Percentiles rank a stretch among this genome's conserved stretches.
Evolutionary conservation across 2,797 vertebrate species (phyloP).

Genomic region (Mormyrus proboscirostris): DNA sequence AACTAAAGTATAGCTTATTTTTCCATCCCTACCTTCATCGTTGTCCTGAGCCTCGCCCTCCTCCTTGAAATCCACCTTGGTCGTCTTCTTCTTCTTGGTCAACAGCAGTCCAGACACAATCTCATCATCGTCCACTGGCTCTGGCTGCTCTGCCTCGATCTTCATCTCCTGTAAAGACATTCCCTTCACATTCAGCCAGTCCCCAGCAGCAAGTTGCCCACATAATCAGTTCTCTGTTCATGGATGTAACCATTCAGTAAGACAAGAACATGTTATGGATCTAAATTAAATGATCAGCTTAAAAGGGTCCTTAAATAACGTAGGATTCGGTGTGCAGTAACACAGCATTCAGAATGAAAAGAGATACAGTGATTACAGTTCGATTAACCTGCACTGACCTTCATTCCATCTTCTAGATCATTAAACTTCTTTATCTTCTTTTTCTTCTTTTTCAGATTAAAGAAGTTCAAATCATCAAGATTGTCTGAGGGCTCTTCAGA

Average conservation of each 20-base stretch:
- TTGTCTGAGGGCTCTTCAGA: constrained; percentile 78
- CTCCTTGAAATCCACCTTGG: constrained; percentile 79
- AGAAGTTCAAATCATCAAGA: constrained; percentile 86
- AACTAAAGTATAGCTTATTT: background rate
- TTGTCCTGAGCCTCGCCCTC: constrained; percentile 77
- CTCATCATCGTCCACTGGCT: constrained; percentile 77
- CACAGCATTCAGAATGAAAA: background rate
- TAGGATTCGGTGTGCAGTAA: background rate
- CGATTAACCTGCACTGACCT: constrained; percentile 41
- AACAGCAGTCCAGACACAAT: constrained; percentile 63
- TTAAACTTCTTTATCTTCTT: constrained; percentile 92
- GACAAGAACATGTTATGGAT: background rate
- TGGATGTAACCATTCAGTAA: background rate
- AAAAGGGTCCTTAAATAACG: background rate
- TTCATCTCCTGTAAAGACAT: constrained; percentile 67
- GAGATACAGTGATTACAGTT: background rate
- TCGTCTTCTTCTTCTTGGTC: constrained; percentile 68
- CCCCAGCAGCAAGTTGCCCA: background rate
- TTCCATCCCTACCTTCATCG: constrained; percentile 57
- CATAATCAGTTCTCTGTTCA: background rate
- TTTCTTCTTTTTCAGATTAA: constrained; percentile 97
- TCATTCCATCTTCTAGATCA: constrained; percentile 76
- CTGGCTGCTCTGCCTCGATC: constrained; percentile 76
- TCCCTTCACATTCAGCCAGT: background rate
- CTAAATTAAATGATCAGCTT: background rate